Base-by-base conservation (phyloP, 2,888 invertebrate species). In the Cryptophagus acutangulus region DNA sequence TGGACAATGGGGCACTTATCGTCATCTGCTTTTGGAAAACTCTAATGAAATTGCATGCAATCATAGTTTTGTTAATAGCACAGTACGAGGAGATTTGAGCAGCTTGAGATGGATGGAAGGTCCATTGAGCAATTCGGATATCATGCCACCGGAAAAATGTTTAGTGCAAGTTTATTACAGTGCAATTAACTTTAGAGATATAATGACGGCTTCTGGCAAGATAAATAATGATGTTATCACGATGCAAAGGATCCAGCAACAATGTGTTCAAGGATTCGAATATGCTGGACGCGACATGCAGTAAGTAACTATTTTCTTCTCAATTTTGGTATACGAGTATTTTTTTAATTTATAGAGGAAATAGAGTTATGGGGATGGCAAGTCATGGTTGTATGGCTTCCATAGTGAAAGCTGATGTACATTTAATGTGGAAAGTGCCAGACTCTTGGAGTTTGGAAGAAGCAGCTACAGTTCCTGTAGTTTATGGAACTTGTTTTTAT, bases 121-220 rank as follows among this genome's bases (percentile, higher is more conserved):
- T 1, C 72, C 75, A 0, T 56, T n/a, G n/a, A n/a, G n/a, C n/a
- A n/a, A n/a, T n/a, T 26, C n/a, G 9, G 26, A 4, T 12, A 26
- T 6, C 6, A 20, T 20, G 20, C 9, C 9, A 6, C 20, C 5
- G 9, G 20, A 6, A 6, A 9, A 20, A 20, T 20, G 5, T 6
- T 20, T 6, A 28, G 4, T 28, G 13, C 33, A 46, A 40, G 43
- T 46, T 12, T 40, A 43, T 14, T 46, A 46, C 12, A 13, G 41
- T 8, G 29, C 46, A 1, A 16, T 46, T 5, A 46, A 46, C 24
- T 46, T 46, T 79, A 82, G 90, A 59, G 96, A 96, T 66, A 75
- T 96, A 0, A 95, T 96, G 96, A 74, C 90, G 1, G 90, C 94
- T 0, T 89, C 89, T 1, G 95, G 93, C 1, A 90, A 90, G 59